Conservation (phyloP, 2,797 vertebrate genomes). For the Pseudotriccus pelzelni region DNA sequence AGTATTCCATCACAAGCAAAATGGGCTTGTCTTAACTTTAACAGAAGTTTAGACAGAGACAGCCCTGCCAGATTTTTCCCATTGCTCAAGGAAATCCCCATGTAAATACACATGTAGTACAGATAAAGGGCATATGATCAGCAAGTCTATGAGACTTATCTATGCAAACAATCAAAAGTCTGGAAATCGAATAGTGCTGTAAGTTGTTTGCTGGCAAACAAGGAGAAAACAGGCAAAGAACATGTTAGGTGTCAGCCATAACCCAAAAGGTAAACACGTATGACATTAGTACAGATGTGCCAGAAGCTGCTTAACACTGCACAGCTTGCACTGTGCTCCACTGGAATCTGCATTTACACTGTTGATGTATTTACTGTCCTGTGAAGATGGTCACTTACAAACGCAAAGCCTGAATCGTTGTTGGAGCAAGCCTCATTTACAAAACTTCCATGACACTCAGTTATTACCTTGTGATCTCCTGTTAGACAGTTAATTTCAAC, state of each 20-base stretch:
- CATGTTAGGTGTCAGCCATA: neutral
- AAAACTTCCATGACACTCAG: neutral
- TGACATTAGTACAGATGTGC: neutral
- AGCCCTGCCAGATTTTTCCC: neutral
- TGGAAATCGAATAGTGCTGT: neutral
- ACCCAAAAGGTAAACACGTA: neutral
- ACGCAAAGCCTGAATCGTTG: neutral
- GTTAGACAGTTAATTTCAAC: slow-evolving; percentile 90
- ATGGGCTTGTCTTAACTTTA: neutral
- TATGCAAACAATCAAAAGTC: neutral
- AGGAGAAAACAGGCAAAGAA: neutral
- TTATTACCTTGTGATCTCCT: slow-evolving; percentile 87
- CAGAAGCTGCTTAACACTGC: neutral
- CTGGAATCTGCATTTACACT: neutral
- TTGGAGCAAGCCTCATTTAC: neutral
- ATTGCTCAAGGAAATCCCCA: neutral
- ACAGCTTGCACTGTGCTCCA: neutral
- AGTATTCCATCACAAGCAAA: neutral
- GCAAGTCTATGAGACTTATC: neutral
- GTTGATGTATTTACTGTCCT: neutral
- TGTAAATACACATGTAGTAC: neutral
- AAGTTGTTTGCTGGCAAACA: neutral
- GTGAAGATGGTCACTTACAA: neutral
- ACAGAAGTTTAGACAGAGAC: neutral
- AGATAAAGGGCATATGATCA: neutral